Evolutionary conservation across 2,113 vertebrate species (phyloP), one percentile per base, ranked within the genome.

Genomic region (Strix uralensis): DNA sequence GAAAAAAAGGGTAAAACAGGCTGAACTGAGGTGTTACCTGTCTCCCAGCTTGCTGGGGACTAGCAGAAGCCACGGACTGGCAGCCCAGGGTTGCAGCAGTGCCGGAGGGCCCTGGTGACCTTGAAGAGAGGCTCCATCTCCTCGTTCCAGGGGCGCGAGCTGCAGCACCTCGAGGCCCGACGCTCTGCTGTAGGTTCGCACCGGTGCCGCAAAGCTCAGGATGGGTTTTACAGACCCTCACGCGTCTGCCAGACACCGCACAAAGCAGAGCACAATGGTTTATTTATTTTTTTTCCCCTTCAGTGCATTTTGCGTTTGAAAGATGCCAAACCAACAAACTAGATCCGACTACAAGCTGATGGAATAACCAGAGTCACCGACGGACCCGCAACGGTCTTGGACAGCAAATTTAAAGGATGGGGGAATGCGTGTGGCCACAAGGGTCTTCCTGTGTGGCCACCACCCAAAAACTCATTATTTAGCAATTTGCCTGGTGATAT

Each of bases 301-400:
- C 3, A 0, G 2, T 2, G n/a, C 42, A 9, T 66, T 88, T 23
- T 66, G 81, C 40, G 0, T 36, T 58, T 34, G 7, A 20, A 46
- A 13, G 70, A 47, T 4, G 57, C 88, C 71, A 67, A 86, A 54
- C 65, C 42, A 62, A 29, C 71, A 18, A 38, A 49, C 9, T 7
- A 18, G 26, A 16, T 34, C 49, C 3, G 1, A 40, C 36, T 5
- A 11, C 4, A 0, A 62, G 36, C 32, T 12, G 75, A 32, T 11
- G 79, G 40, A 86, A 88, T 49, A 54, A 70, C 65, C 91, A 66
- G 73, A 84, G 30, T 1, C 73, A 32, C 23, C 2, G 0, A 7
- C 0, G n/a, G 58, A 75, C 63, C 82, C 0, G 0, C 59, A 0
- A 7, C 0, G 49, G 22, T 3, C 58, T 19, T 2, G 55, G 57